phyloP scores from a whole-genome alignment of 2,888 invertebrate species.

The Apodemia zela region DNA sequence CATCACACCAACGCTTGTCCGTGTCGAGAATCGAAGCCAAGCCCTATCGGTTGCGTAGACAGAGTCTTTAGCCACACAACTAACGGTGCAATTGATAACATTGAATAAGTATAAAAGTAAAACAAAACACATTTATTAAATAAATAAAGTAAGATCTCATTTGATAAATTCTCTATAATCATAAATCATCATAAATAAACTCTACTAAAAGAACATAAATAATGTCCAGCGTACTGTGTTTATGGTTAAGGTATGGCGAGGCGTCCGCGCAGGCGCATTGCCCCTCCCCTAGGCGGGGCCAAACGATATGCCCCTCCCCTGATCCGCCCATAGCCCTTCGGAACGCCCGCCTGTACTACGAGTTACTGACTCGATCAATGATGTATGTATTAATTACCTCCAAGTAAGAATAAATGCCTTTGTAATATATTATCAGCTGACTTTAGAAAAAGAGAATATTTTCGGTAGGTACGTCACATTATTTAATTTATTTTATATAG shows the following conservation, averaged over 20 bases:
- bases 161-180: no score
- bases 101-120: no score
- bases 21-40: no score
- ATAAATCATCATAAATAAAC: not conserved
- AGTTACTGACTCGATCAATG: conserved; percentile 18
- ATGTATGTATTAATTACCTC: conserved; percentile 4
- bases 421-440: not conserved
- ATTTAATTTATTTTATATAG: no score
- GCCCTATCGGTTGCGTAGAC: no score
- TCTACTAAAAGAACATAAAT: conserved; percentile 4
- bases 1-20: no score
- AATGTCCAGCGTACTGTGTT: not conserved
- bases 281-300: conserved; percentile 39
- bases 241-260: conserved; percentile 32
- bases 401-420: not conserved
- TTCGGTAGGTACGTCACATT: no score
- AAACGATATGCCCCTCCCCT: conserved; percentile 46
- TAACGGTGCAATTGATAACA: no score
- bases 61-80: no score
- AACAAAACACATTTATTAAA: no score
- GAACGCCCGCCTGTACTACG: conserved; percentile 28
- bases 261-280: conserved; percentile 48
- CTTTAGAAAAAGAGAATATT: no score
- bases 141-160: no score
- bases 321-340: conserved; percentile 41